phyloP scores from a whole-genome alignment of 2,113 vertebrate species.

The Corvus moneduloides region DNA sequence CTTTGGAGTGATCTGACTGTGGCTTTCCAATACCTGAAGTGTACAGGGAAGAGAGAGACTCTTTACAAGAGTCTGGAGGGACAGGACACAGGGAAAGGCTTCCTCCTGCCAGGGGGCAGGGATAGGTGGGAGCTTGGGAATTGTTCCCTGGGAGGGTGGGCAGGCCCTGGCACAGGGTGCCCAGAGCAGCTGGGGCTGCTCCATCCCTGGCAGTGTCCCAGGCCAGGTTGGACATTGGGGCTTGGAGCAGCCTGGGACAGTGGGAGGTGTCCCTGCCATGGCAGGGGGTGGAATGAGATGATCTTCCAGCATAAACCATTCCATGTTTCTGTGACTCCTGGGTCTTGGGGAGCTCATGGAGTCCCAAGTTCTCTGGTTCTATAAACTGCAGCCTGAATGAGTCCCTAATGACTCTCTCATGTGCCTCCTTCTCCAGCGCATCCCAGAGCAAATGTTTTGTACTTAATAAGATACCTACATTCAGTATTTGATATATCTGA shows the following conservation, averaged over 20 bases:
- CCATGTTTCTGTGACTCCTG: not conserved
- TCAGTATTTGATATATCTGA: not conserved
- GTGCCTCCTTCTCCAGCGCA: not conserved
- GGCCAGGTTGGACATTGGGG: not conserved
- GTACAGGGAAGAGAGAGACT: not conserved
- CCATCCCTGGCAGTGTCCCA: not conserved
- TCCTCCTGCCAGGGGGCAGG: not conserved
- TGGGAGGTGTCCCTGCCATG: not conserved
- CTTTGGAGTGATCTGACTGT: not conserved
- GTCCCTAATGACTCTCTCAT: accelerated
- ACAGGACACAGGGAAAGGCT: not conserved
- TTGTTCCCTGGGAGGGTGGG: not conserved
- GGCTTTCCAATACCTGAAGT: not conserved
- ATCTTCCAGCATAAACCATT: not conserved
- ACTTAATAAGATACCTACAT: accelerated
- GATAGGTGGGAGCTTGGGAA: not conserved
- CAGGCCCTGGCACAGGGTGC: not conserved
- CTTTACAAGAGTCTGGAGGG: not conserved
- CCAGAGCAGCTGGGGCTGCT: not conserved
- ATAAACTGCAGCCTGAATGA: not conserved
- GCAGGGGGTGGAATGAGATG: not conserved
- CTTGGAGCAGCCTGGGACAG: not conserved
- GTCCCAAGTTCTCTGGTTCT: not conserved
- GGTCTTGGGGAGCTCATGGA: accelerated
- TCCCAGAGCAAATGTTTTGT: not conserved